Evolutionary conservation across 2,888 invertebrate genomes (phyloP).

Genomic region (Flabesymbios commensalis): DNA sequence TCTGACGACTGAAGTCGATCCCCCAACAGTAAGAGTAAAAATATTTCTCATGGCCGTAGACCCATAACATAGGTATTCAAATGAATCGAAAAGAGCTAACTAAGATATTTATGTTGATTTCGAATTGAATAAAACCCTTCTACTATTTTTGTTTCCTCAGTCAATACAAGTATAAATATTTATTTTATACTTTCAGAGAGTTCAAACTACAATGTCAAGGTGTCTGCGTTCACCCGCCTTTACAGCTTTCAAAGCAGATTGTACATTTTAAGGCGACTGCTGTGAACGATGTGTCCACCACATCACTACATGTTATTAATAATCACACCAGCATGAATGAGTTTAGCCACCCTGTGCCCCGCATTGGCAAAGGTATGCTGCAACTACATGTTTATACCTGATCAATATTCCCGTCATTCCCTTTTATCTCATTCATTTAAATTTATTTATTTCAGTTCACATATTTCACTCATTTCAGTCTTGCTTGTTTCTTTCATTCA

Average conservation of each 20-base stretch:
- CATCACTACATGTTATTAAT: constrained; percentile 54
- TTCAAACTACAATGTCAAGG: constrained; percentile 58
- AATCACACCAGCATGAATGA: constrained; percentile 57
- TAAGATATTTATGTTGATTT: too few species aligned
- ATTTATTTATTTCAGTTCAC: not conserved
- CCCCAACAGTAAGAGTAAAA: too few species aligned
- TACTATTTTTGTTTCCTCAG: too few species aligned
- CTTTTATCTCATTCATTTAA: not conserved
- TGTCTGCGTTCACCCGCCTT: constrained; percentile 58
- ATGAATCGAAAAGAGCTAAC: too few species aligned
- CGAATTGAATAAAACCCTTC: too few species aligned
- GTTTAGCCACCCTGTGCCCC: constrained; percentile 59
- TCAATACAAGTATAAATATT: too few species aligned
- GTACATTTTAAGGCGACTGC: constrained; percentile 59
- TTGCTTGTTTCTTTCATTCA: too few species aligned
- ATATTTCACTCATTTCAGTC: too few species aligned
- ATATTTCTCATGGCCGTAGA: too few species aligned
- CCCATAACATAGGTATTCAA: too few species aligned
- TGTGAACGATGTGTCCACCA: constrained; percentile 54
- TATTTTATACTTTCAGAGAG: too few species aligned
- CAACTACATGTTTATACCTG: not conserved
- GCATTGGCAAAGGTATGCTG: constrained; percentile 56
- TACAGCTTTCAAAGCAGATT: constrained; percentile 57
- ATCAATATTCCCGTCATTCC: constrained; percentile 3
- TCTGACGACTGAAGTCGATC: too few species aligned